Percentiles rank a stretch among this genome's conserved stretches.
These are phyloP conservation scores for Torymus auratus DNA, from an alignment of 2,888 invertebrate species.

Conservation along the genomic window DNA sequence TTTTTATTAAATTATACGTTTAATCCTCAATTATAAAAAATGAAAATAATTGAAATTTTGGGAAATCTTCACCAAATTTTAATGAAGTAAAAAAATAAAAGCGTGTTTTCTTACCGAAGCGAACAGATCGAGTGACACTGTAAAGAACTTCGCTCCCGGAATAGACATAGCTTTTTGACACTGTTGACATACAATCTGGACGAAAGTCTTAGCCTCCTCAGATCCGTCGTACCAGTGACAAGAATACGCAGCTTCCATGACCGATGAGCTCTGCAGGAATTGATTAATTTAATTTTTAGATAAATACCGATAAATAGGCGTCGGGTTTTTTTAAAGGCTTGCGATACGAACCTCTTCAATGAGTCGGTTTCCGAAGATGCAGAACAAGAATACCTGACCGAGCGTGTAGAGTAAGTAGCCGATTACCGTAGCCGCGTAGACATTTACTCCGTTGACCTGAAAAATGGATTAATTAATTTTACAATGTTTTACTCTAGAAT, in stretches of 20 bases:
- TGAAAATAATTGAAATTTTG: too few species aligned
- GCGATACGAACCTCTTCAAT: slow-evolving; percentile 86
- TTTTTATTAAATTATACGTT: too few species aligned
- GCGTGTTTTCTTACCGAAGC: slow-evolving; percentile 84
- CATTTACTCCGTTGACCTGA: slow-evolving; percentile 86
- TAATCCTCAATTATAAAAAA: too few species aligned
- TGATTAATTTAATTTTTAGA: too few species aligned
- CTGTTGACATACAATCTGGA: slow-evolving; percentile 93
- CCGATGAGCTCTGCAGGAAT: slow-evolving; percentile 86
- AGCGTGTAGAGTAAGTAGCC: slow-evolving; percentile 89
- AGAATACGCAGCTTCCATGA: slow-evolving; percentile 94
- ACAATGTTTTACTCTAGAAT: neutral
- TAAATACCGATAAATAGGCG: neutral
- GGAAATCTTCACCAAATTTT: too few species aligned
- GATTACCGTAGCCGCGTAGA: slow-evolving; percentile 87
- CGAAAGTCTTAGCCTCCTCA: slow-evolving; percentile 93
- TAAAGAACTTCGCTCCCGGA: slow-evolving; percentile 93
- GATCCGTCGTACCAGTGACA: slow-evolving; percentile 95
- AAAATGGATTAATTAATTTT: slow-evolving; percentile 20
- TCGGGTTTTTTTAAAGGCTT: too few species aligned
- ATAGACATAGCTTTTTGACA: slow-evolving; percentile 93
- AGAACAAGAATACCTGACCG: slow-evolving; percentile 91
- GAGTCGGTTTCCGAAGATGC: slow-evolving; percentile 90
- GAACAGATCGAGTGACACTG: slow-evolving; percentile 90
- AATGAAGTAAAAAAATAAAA: neutral